These are phyloP conservation scores for Acanthiza pusilla DNA, from an alignment of 2,797 vertebrate genomes.

Conservation along the genomic window DNA sequence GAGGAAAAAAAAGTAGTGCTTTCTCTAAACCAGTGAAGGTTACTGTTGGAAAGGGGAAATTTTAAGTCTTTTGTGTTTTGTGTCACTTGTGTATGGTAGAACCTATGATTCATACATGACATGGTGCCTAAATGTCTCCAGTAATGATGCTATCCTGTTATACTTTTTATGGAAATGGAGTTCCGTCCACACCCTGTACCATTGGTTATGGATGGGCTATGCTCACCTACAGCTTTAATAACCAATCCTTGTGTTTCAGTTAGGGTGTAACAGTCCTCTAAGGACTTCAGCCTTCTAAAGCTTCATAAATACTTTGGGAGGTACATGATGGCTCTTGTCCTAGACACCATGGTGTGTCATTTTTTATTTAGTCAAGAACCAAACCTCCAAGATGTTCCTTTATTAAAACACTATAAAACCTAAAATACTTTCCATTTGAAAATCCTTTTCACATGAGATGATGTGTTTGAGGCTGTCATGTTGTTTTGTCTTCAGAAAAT, in stretches of 20 bases:
- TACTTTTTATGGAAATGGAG: background rate
- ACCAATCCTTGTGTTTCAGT: background rate
- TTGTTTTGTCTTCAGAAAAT: background rate
- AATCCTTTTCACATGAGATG: background rate
- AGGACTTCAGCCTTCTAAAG: background rate
- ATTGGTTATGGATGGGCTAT: background rate
- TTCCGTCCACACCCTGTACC: background rate
- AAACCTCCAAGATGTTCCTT: background rate
- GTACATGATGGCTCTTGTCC: background rate
- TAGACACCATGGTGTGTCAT: background rate
- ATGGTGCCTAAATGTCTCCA: background rate
- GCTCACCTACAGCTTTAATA: background rate
- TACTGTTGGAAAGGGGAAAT: background rate
- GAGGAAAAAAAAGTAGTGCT: background rate
- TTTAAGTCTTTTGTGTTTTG: background rate
- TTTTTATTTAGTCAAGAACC: background rate
- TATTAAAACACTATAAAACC: background rate
- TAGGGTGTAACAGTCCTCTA: background rate
- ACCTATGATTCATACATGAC: background rate
- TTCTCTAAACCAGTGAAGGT: background rate
- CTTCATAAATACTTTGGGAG: background rate
- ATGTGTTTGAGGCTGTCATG: background rate
- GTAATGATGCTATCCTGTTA: background rate
- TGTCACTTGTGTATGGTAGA: background rate
- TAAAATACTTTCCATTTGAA: background rate